Percentiles rank a stretch among this genome's conserved stretches.
phyloP scores from a whole-genome alignment of 1,140 invertebrate species.

The Contarinia nasturtii region DNA sequence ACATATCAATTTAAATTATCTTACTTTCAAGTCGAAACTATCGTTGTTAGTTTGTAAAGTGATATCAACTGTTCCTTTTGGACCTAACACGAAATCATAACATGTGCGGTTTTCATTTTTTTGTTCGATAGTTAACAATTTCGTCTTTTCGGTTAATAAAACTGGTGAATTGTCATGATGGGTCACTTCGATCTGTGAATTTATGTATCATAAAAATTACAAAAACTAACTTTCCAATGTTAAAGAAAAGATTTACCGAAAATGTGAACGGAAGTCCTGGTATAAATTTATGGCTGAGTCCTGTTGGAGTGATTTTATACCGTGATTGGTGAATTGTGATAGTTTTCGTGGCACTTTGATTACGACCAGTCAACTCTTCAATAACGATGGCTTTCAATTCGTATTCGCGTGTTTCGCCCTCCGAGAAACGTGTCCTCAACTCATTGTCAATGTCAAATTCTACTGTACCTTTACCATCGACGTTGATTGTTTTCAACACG shows the following conservation, averaged over 20 bases:
- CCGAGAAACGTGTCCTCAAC: conserved; percentile 31
- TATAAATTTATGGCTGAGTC: conserved; percentile 70
- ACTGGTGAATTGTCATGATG: not conserved
- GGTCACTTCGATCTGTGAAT: not conserved
- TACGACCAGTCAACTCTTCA: conserved; percentile 56
- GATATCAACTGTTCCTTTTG: not conserved
- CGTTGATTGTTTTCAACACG: conserved; percentile 16
- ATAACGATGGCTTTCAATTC: conserved; percentile 61
- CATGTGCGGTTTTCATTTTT: not conserved
- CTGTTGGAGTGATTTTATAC: conserved; percentile 63
- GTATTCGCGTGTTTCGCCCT: conserved; percentile 53
- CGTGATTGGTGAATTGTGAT: conserved; percentile 60
- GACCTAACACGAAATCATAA: not conserved
- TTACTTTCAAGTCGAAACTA: not conserved
- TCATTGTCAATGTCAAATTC: conserved; percentile 48
- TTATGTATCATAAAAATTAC: not conserved
- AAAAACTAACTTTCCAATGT: conserved; percentile 21
- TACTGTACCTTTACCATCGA: conserved; percentile 47
- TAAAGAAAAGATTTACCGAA: conserved; percentile 37
- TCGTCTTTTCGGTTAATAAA: not conserved
- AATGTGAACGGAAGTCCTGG: conserved; percentile 67
- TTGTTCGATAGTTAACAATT: not conserved
- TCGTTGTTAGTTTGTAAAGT: not conserved
- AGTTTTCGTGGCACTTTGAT: conserved; percentile 57
- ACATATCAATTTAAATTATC: not conserved